These are phyloP conservation scores for Galeopsomyia nigrocyanea DNA, from an alignment of 2,888 invertebrate genomes.

Conservation along the genomic window DNA sequence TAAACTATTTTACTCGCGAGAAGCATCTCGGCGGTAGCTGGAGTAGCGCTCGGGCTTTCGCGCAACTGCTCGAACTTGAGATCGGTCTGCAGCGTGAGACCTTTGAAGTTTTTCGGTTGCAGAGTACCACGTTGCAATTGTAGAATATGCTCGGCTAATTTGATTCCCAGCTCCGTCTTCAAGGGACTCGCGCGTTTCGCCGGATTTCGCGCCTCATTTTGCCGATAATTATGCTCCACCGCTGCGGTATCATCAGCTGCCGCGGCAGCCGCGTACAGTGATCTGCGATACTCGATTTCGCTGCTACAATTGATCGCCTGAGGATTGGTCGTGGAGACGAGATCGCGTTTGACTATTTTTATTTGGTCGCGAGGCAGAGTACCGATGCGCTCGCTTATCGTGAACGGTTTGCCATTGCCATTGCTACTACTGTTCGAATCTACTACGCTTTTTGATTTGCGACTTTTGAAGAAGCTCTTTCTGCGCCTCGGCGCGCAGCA, in stretches of 20 bases:
- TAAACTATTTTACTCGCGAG: too few relatives aligned
- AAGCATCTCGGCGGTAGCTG: constrained; percentile 46
- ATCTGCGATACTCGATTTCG: constrained; percentile 65
- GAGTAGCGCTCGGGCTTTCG: constrained; percentile 56
- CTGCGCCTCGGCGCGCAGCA: constrained; percentile 53
- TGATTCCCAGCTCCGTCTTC: constrained; percentile 55
- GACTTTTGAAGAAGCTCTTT: constrained; percentile 49
- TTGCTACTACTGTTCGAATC: constrained; percentile 56
- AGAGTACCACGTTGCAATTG: constrained; percentile 54
- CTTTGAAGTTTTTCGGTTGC: constrained; percentile 60
- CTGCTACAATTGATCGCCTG: constrained; percentile 69
- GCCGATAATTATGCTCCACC: not conserved
- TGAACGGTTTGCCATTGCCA: constrained; percentile 24
- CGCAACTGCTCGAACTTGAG: constrained; percentile 57
- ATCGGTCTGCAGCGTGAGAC: constrained; percentile 59
- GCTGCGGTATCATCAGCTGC: not conserved
- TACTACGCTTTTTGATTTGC: constrained; percentile 3
- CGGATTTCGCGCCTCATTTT: constrained; percentile 50
- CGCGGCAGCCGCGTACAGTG: constrained; percentile 27
- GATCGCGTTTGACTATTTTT: constrained; percentile 74
- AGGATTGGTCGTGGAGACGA: constrained; percentile 78
- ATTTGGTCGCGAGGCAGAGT: constrained; percentile 59
- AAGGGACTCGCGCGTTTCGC: constrained; percentile 47
- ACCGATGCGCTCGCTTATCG: constrained; percentile 35
- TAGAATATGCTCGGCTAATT: constrained; percentile 58